Evolutionary conservation across 2,888 invertebrate genomes (phyloP).

Genomic region (Brachypalpus laphriformis): DNA sequence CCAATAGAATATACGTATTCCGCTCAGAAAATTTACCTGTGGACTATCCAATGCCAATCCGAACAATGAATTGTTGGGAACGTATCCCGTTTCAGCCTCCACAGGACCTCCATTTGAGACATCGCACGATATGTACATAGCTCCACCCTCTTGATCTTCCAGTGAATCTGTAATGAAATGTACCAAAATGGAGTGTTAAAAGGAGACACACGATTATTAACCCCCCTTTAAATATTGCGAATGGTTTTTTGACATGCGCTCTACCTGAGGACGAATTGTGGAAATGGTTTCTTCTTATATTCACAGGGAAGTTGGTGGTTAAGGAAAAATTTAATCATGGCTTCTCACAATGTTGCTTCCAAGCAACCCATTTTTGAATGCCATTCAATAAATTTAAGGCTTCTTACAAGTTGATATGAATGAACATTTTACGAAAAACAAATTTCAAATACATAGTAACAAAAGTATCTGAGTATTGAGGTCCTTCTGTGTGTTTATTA

Average conservation of each 20-base stretch:
- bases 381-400: neutral
- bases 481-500: too few relatives aligned
- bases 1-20: neutral
- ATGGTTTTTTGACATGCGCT: slow-evolving; percentile 49
- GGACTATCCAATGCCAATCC: slow-evolving; percentile 83
- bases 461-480: neutral
- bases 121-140: slow-evolving; percentile 84
- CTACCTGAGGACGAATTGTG: neutral
- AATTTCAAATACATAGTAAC: neutral
- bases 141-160: slow-evolving; percentile 84
- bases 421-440: neutral
- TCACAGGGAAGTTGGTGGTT: neutral
- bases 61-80: slow-evolving; percentile 83
- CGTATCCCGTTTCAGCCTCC: slow-evolving; percentile 83
- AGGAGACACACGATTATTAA: slow-evolving; percentile 20
- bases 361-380: neutral
- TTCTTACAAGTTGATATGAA: neutral
- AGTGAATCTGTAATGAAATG: slow-evolving; percentile 81
- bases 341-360: neutral
- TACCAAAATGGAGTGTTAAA: slow-evolving; percentile 29
- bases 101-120: slow-evolving; percentile 83
- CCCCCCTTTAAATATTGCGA: neutral
- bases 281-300: slow-evolving; percentile 6
- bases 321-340: slow-evolving; percentile 33
- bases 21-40: slow-evolving; percentile 79